phyloP scores from a whole-genome alignment of 2,113 vertebrate species.

The Hippocampus mohnikei region DNA sequence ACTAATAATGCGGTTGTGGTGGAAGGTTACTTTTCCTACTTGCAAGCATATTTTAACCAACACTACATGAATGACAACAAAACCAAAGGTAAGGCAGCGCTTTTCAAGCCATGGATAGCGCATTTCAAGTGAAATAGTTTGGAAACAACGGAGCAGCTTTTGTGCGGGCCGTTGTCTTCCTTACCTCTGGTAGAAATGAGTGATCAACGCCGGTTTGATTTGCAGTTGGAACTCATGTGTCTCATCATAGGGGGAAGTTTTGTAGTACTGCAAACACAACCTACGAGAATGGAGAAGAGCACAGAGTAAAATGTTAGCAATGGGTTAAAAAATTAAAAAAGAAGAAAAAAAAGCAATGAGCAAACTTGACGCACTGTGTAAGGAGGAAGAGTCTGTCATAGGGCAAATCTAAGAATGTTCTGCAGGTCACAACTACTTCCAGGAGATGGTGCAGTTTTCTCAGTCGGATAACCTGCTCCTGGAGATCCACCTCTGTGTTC shows the following conservation, averaged over 20 bases:
- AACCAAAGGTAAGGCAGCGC: too few relatives aligned
- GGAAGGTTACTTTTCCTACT: too few relatives aligned
- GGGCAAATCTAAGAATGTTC: slow-evolving; percentile 81
- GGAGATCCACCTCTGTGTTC: slow-evolving; percentile 78
- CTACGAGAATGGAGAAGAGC: slow-evolving; percentile 56
- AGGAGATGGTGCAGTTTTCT: slow-evolving; percentile 93
- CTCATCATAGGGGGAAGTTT: slow-evolving; percentile 82
- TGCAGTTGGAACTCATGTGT: slow-evolving; percentile 85
- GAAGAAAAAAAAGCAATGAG: slow-evolving; percentile 1
- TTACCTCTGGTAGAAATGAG: slow-evolving; percentile 88
- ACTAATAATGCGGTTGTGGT: too few relatives aligned
- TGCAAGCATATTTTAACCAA: too few relatives aligned
- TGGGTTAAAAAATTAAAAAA: not conserved
- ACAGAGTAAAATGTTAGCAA: not conserved
- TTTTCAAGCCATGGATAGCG: too few relatives aligned
- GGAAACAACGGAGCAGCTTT: not conserved
- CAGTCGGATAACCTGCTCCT: slow-evolving; percentile 84
- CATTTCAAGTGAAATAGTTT: too few relatives aligned
- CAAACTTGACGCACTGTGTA: slow-evolving; percentile 78
- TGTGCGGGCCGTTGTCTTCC: not conserved
- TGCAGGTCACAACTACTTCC: slow-evolving; percentile 85
- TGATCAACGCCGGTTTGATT: slow-evolving; percentile 80
- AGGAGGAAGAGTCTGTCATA: slow-evolving; percentile 87
- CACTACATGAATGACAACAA: too few relatives aligned
- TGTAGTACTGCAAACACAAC: slow-evolving; percentile 89